Base-by-base conservation (phyloP, 2,888 invertebrate species). In the Linnaemya vulpina region DNA sequence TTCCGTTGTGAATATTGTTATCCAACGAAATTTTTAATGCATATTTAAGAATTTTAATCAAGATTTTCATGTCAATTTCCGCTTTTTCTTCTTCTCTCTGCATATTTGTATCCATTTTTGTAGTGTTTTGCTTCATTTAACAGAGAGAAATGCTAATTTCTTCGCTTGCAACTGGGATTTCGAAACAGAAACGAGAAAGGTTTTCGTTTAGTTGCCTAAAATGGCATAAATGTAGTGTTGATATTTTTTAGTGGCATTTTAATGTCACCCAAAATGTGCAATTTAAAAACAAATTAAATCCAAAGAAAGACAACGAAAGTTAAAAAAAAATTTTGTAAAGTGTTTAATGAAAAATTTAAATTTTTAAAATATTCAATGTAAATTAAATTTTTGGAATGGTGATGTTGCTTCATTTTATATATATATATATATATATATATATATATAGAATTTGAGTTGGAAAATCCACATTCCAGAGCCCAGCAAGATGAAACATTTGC, bases 31-130 rank as follows among this genome's bases (percentile, higher is more conserved):
- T 83, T 65, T 75, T 74, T 77, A 74, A 80, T 87, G 86, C 83
- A 87, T 91, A 91, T 91, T 91, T 91, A 87, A 90, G 89, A 89
- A 89, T 89, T 91, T 89, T 91, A 91, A 91, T 91, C 91, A 91
- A 91, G 91, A 91, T 91, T 87, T 89, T 89, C 89, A 84, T 88
- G 89, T 68, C 75, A 83, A 71, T 70, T 62, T 68, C 3, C 9
- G 30, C n/a, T 63, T 49, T 15, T 17, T 13, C 13, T 62, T 38
- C 25, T 76, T 67, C 40, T 25, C n/a, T 35, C 17, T 38, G 1
- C 13, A 46, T 35, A 25, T 20, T 70, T 49, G 67, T 58, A 49
- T 17, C 17, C 51, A 43, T 17, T 9, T 53, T 63, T 63, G 25
- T 8, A 43, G 1, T 40, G 40, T 38, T 62, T 17, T 22, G 53